Percentiles rank a stretch among this genome's conserved stretches.
Evolutionary conservation across 2,113 vertebrate genomes (phyloP).

Genomic region (Isurus oxyrinchus): DNA sequence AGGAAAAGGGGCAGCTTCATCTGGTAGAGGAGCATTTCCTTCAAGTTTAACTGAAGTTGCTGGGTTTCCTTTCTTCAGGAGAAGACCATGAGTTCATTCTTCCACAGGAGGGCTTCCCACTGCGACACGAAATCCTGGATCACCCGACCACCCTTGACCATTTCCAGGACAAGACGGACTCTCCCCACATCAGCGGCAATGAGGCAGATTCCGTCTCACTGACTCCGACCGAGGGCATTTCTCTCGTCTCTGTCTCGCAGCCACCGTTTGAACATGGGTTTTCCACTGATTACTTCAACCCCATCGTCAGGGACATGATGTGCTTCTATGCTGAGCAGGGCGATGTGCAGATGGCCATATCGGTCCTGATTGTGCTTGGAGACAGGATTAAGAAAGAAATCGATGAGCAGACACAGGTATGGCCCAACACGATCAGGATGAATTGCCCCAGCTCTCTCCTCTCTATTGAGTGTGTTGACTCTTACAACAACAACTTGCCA

Average conservation of each 20-base stretch:
- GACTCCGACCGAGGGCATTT: constrained; percentile 35
- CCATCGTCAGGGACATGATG: constrained; percentile 31
- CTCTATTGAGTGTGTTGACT: too few relatives aligned
- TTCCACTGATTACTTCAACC: constrained; percentile 18
- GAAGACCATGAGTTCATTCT: constrained; percentile 31
- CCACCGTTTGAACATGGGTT: neutral
- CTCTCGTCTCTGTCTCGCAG: constrained; percentile 27
- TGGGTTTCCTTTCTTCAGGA: neutral
- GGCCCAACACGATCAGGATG: neutral
- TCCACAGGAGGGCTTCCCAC: constrained; percentile 35
- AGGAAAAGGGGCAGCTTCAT: neutral
- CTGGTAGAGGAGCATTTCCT: neutral
- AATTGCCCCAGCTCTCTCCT: neutral
- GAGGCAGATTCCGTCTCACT: neutral
- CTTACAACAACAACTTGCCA: neutral
- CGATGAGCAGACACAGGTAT: constrained; percentile 23
- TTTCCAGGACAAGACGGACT: neutral
- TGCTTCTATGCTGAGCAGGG: constrained; percentile 34
- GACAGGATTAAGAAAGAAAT: constrained; percentile 29
- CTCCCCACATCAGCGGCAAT: constrained; percentile 17
- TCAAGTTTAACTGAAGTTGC: neutral
- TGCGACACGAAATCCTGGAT: constrained; percentile 34
- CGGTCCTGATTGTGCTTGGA: constrained; percentile 31
- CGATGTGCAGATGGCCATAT: constrained; percentile 35
- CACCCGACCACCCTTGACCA: constrained; percentile 25